Percentiles rank a stretch among this genome's conserved stretches.
Evolutionary conservation across 1,140 invertebrate species (phyloP).

Genomic region (Brachionus asplanchnoidis): DNA sequence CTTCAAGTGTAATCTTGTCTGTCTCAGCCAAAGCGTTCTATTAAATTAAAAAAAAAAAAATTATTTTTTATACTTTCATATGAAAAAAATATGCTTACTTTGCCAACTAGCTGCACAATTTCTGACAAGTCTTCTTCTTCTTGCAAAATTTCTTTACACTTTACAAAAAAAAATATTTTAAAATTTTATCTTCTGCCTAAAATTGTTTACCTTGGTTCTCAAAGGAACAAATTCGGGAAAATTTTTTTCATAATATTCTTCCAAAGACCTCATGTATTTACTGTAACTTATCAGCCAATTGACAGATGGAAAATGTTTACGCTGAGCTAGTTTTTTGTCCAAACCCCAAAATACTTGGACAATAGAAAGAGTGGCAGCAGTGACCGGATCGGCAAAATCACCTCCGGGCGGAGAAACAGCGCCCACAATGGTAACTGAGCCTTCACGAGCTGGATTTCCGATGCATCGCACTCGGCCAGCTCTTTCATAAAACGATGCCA

Average conservation of each 20-base stretch:
- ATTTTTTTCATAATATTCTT: conserved; percentile 99
- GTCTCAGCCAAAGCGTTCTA: conserved; percentile 89
- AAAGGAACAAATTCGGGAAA: conserved; percentile 94
- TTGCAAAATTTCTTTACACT: conserved; percentile 66
- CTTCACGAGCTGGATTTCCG: conserved; percentile 93
- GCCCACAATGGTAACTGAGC: conserved; percentile 97
- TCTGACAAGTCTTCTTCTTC: conserved; percentile 99
- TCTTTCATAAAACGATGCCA: conserved; percentile 98
- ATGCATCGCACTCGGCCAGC: conserved; percentile 92
- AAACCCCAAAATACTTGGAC: conserved; percentile 99
- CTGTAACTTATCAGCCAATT: conserved; percentile 99
- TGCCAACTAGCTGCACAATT: conserved; percentile 98
- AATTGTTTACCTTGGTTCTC: conserved; percentile 58
- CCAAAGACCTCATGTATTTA: conserved; percentile 94
- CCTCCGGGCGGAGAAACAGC: conserved; percentile 98
- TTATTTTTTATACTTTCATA: not conserved
- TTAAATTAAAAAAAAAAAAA: conserved; percentile 17
- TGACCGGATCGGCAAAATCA: conserved; percentile 99
- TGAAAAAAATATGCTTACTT: conserved; percentile 58
- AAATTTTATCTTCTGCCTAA: not conserved
- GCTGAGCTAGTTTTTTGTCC: conserved; percentile 97
- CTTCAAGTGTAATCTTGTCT: conserved; percentile 98
- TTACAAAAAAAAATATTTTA: not conserved
- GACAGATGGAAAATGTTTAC: conserved; percentile 99
- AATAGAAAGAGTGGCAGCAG: conserved; percentile 95